phyloP scores from a whole-genome alignment of 2,888 invertebrate genomes.

The Mesochorus sp. region DNA sequence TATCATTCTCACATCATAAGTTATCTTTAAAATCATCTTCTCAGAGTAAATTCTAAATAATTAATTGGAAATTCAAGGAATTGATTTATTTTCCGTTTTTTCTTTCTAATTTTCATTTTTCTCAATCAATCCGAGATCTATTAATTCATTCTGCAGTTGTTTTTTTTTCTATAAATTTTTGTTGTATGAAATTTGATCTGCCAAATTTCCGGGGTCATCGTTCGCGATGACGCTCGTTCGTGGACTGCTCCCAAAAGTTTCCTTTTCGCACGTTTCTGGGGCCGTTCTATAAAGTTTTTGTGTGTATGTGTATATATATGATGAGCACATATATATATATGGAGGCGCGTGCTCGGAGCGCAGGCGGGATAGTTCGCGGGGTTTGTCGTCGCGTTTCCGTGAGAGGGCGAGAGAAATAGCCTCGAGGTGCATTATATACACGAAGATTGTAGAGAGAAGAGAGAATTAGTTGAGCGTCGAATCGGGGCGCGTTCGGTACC shows the following conservation, averaged over 20 bases:
- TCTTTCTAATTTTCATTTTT: no score
- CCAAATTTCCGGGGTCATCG: not conserved
- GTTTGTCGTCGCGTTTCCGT: conserved; percentile 34
- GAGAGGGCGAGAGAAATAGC: conserved; percentile 35
- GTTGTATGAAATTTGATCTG: not conserved
- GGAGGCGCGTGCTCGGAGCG: conserved; percentile 30
- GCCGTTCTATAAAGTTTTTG: not conserved
- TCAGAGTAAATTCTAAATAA: no score
- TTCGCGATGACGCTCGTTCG: not conserved
- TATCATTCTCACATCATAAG: no score
- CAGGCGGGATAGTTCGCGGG: conserved; percentile 35
- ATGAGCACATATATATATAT: not conserved
- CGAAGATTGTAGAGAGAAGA: conserved; percentile 29
- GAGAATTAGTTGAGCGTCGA: conserved; percentile 43
- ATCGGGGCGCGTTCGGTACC: conserved; percentile 43
- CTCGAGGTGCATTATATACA: conserved; percentile 16
- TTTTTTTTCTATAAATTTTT: no score
- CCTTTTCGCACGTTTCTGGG: not conserved
- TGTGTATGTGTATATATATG: not conserved
- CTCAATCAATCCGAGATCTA: no score
- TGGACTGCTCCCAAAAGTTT: not conserved
- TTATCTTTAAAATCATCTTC: no score
- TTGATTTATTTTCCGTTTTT: no score
- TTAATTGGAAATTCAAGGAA: no score
- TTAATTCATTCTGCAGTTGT: no score